Base-by-base conservation (phyloP, 2,797 vertebrate genomes). In the Gymnoscopelus braueri region DNA sequence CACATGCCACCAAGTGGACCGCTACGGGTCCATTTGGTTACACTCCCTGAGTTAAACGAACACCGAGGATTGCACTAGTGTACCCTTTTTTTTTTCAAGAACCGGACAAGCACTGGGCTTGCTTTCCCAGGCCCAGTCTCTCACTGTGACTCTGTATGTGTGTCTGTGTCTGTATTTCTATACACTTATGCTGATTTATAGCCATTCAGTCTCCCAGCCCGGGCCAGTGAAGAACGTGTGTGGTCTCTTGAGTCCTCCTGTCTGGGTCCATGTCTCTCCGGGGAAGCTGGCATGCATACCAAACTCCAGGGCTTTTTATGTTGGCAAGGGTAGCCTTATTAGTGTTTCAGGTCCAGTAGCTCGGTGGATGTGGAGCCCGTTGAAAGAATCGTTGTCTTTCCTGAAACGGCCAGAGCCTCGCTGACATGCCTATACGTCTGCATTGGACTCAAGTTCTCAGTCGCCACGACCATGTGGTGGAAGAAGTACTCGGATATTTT, bases 381-480 rank as follows among this genome's bases (percentile, higher is more conserved):
- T 47, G 48, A 67, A 52, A 52, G 61, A 71, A 35, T 51, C 13
- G 15, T 68, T 61, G 48, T 76, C 63, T 39, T 35, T 60, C 59
- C 19, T 57, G 52, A 82, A 54, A 11, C 7, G 39, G 39, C 64
- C 56, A 71, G 53, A 44, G 65, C 57, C 65, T 69, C 63, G 52
- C 66, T 49, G 62, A 75, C 56, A 19, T 81, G 29, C 55, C 72
- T 70, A 3, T 8, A 6, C 11, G 26, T 60, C 63, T 58, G 24
- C 23, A 49, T 3, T 63, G 53, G 54, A 51, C 10, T 44, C 39
- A 44, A 35, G 32, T 35, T 32, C 29, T 32, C 29, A 32, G 29
- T 32, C 29, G 29, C 26, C 26, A 19, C 19, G 19, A 19, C 19
- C 19, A 19, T 19, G 19, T 19, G 19, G 19, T 19, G 19, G 19